These are phyloP conservation scores for Xenentodon cancila DNA, from an alignment of 2,797 vertebrate genomes.

Conservation along the genomic window DNA sequence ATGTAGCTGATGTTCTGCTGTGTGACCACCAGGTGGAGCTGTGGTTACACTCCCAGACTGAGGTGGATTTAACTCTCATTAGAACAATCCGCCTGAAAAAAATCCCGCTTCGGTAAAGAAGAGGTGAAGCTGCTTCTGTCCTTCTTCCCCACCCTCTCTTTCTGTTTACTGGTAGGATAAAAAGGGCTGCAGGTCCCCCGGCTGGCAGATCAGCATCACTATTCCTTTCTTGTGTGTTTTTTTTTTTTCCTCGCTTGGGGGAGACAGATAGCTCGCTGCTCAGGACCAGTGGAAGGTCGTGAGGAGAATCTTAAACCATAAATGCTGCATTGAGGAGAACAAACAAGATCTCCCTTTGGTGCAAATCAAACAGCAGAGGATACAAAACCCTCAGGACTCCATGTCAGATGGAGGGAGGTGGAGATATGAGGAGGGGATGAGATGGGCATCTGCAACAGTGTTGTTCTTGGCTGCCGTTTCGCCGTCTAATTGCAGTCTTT, in stretches of 20 bases:
- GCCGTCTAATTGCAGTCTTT: slow-evolving; percentile 45
- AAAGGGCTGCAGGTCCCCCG: slow-evolving; percentile 45
- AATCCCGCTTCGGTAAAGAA: slow-evolving; percentile 30
- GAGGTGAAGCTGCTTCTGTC: slow-evolving; percentile 14
- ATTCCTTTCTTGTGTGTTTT: slow-evolving; percentile 50
- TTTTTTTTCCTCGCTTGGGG: slow-evolving; percentile 42
- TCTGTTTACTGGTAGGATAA: slow-evolving; percentile 34
- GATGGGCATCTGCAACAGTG: slow-evolving; percentile 43
- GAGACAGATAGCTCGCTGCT: slow-evolving; percentile 68
- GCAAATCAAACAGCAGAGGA: slow-evolving; percentile 70
- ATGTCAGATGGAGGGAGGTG: slow-evolving; percentile 52
- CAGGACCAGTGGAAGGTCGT: slow-evolving; percentile 69
- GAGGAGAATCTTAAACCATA: slow-evolving; percentile 78
- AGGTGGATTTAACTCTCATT: slow-evolving; percentile 44
- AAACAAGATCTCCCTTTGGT: slow-evolving; percentile 75
- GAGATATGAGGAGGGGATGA: slow-evolving; percentile 1
- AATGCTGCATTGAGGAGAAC: slow-evolving; percentile 81
- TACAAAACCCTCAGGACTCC: slow-evolving; percentile 62
- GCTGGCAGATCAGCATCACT: slow-evolving; percentile 20
- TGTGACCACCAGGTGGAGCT: slow-evolving; percentile 66
- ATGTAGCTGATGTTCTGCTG: slow-evolving; percentile 14
- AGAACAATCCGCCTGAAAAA: slow-evolving; percentile 33
- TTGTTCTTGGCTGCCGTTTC: slow-evolving; percentile 39
- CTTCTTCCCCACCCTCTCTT: background rate
- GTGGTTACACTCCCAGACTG: slow-evolving; percentile 27